Conservation (phyloP, 2,113 vertebrate genomes). For the Calyptomena viridis region DNA sequence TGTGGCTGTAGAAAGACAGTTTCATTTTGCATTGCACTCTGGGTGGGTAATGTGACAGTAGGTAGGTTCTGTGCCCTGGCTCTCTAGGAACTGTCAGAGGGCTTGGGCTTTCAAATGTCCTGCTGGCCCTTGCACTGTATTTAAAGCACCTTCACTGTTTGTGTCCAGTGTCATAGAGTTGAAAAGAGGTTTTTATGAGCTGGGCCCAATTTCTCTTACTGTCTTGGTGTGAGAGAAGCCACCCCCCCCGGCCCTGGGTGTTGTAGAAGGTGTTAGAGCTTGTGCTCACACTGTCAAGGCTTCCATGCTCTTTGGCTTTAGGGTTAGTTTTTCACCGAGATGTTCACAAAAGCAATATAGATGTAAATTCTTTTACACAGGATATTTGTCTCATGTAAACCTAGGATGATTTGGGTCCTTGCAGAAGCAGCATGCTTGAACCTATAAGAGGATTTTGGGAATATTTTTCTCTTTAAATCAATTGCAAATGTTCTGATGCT, state of each 20-base stretch:
- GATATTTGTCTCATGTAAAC: neutral
- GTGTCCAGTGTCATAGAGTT: neutral
- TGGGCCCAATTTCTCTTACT: neutral
- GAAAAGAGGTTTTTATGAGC: neutral
- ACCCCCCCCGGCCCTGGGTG: neutral
- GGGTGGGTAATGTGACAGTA: accelerated
- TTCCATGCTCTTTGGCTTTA: neutral
- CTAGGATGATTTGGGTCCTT: neutral
- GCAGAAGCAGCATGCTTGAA: neutral
- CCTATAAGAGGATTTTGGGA: neutral
- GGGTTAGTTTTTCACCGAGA: neutral
- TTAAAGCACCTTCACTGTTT: neutral
- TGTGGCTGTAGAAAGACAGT: neutral
- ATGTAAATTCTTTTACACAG: neutral
- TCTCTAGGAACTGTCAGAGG: neutral
- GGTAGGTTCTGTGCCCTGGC: neutral
- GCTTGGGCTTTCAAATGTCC: neutral
- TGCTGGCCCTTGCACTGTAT: neutral
- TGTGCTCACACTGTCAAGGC: too few species aligned
- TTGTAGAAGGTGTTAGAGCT: neutral
- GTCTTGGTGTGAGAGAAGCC: neutral
- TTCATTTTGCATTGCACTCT: neutral
- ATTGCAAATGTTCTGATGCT: neutral
- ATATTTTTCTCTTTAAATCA: neutral
- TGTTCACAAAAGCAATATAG: neutral